Evolutionary conservation across 2,113 vertebrate genomes (phyloP), one percentile per base, ranked within the genome.

Genomic region (Sardina pilchardus): DNA sequence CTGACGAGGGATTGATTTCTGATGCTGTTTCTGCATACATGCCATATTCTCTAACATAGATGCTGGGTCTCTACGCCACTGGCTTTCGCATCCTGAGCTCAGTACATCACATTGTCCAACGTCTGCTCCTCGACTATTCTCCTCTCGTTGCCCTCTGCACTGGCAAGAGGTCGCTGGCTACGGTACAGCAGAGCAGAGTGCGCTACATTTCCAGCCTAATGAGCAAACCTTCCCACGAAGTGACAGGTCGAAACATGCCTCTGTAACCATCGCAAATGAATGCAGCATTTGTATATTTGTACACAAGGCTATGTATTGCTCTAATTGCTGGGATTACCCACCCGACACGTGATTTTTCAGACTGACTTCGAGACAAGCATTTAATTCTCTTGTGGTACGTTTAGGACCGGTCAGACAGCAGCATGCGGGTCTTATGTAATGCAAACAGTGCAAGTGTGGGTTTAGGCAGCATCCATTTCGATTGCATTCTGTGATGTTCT

Each of bases 371-470:
- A 42, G 21, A 39, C 30, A 8, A 36, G 67, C 42, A 82, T 83
- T 83, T 47, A 14, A 47, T 63, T 90, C 83, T 90, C 89, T 89
- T 90, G 63, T 90, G 84, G 81, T 87, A 84, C 86, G 85, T 85
- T 83, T 75, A 86, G 67, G 67, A 88, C 88, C 90, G 88, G 87
- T 91, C 90, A 89, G 30, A 42, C 83, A 87, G 71, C 63, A 71
- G 63, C 63, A 71, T 83, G 87, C 86, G 34, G 83, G 48, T 88
- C 56, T 91, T 93, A 91, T 48, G 86, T 88, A 91, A 92, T 80
- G 8, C 84, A 90, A 83, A 85, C 82, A 88, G 85, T 47, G 75
- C 82, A 83, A 63, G 84, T 83, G 83, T 16, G 81, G 80, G 87
- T 91, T 90, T 85, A 71, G 63, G 26, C n/a, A 71, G 63, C 63